Evolutionary conservation across 2,113 vertebrate genomes (phyloP), one percentile per base, ranked within the genome.

Genomic region (Eudorcas thomsonii): DNA sequence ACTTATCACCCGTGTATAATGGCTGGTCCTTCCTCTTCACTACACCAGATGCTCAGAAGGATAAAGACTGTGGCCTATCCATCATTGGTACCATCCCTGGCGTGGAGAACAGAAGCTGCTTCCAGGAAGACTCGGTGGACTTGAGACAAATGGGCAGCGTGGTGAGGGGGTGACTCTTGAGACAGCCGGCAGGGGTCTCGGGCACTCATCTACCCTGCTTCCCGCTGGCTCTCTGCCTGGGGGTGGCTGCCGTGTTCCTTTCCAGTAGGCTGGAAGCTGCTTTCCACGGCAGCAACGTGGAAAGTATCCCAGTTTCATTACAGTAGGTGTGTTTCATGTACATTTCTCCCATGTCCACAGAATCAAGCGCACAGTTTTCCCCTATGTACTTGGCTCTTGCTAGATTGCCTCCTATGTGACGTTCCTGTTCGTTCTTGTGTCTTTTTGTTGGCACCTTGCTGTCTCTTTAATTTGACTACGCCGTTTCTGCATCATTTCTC

Each of bases 391-490:
- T 86, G 60, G 81, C 91, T 97, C 85, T 82, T 50, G 88, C 96
- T 57, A 50, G 78, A 78, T 33, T 60, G 77, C 60, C 74, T 91
- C 77, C 77, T n/a, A 8, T 6, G 67, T 45, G 91, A 82, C 82
- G 86, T 88, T 86, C 91, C 92, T 78, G 92, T 77, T 64, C 64
- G 8, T 48, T 88, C 92, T 87, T 6, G 13, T 23, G 82, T 84
- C 96, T 93, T 95, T 96, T 62, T 95, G 78, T 96, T 82, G 1
- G 86, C 36, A 26, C 94, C 95, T 93, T 91, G 94, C 91, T 89
- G 88, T 97, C 90, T 80, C 93, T 97, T 91, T 97, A 95, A 96
- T 96, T 91, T 97, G 97, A 82, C 92, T n/a, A 94, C 60, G 83
- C 78, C 74, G 0, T 94, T 95, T 91, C 97, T 97, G 33, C 93